Conservation (phyloP, 2,113 vertebrate genomes). For the Cochlearius cochlearius region DNA sequence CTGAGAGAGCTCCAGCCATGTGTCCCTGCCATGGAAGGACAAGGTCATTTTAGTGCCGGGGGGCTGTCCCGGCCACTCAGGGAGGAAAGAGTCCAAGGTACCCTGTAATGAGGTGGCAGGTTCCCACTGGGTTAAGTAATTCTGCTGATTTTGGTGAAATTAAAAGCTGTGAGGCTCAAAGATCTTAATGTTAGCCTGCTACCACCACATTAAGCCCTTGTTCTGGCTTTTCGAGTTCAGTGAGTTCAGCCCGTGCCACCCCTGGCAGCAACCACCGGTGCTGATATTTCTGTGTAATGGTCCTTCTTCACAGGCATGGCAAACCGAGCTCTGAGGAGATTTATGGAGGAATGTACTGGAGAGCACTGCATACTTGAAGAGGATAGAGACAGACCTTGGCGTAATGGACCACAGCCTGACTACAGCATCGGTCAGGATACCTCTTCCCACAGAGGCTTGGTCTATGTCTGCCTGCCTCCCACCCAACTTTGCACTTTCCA, state of each 20-base stretch:
- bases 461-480: neutral
- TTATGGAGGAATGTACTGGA: accelerated
- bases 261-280: neutral
- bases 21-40: neutral
- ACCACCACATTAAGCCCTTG: neutral
- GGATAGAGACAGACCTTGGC: accelerated
- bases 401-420: neutral
- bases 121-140: neutral
- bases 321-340: neutral
- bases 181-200: neutral
- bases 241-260: neutral
- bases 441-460: neutral
- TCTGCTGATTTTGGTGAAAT: neutral
- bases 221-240: neutral
- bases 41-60: neutral
- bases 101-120: neutral
- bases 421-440: accelerated
- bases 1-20: neutral
- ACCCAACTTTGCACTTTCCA: neutral
- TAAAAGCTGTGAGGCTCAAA: neutral
- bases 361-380: neutral
- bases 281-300: neutral
- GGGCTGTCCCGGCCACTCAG: accelerated
- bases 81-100: neutral
- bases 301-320: neutral